These are phyloP conservation scores for Echinometra lucunter DNA, from an alignment of 53 echinoderm and acorn worm genomes.

Conservation along the genomic window DNA sequence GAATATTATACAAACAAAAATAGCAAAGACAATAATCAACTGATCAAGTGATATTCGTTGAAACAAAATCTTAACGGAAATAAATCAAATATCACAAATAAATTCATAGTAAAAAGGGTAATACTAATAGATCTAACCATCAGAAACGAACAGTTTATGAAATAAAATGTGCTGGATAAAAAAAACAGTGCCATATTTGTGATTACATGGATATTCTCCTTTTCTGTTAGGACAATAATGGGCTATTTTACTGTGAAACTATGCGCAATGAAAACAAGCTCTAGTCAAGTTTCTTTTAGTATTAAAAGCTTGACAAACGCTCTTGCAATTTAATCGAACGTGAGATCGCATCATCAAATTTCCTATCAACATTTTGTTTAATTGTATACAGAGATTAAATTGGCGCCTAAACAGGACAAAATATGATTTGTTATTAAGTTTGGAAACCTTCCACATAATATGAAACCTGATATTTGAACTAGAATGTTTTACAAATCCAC, in stretches of 20 bases:
- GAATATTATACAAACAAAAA: not conserved
- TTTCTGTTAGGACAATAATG: not conserved
- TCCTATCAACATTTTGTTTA: not conserved
- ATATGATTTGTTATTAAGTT: not conserved
- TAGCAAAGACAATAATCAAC: not conserved
- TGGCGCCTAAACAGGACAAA: not conserved
- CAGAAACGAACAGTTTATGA: not conserved
- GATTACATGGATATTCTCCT: not conserved
- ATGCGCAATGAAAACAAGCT: not conserved
- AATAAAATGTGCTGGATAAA: conserved; percentile 50
- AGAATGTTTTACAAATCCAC: not conserved
- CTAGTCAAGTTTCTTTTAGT: not conserved
- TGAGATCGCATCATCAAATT: not conserved
- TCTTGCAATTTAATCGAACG: not conserved
- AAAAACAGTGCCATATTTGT: conserved; percentile 20
- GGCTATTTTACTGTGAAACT: conserved; percentile 20
- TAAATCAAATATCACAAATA: not conserved
- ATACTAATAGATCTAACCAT: not conserved
- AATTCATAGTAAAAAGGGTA: not conserved
- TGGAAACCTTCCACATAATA: not conserved
- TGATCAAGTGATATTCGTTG: not conserved
- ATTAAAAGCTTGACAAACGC: not conserved
- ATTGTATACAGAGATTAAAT: not conserved
- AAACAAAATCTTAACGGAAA: not conserved
- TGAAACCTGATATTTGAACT: not conserved